Conservation (phyloP, 1,140 invertebrate species). For the Sycophila sp. region DNA sequence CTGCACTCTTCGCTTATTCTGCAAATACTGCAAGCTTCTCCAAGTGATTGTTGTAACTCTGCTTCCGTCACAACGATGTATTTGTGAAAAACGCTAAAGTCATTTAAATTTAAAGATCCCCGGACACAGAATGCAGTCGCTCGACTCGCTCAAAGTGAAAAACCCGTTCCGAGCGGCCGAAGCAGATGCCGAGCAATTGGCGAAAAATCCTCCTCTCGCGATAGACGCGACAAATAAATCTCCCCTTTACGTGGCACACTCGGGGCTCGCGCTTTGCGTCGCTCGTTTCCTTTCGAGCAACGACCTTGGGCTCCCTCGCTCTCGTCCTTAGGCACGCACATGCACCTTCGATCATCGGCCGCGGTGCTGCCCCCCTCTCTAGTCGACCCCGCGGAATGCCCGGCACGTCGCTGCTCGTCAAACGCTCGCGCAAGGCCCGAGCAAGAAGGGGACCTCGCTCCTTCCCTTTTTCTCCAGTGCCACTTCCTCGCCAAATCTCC, state of each 20-base stretch:
- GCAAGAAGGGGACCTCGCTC: not conserved
- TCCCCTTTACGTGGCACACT: not conserved
- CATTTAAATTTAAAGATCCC: no score
- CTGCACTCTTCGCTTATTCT: no score
- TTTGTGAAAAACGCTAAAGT: no score
- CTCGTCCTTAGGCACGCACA: conserved; percentile 15
- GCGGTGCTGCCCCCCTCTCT: not conserved
- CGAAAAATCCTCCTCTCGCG: not conserved
- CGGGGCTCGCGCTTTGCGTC: not conserved
- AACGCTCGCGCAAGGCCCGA: not conserved
- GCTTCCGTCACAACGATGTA: no score
- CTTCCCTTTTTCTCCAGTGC: not conserved
- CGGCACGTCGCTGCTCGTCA: conserved; percentile 28
- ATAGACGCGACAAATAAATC: not conserved
- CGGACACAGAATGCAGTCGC: no score
- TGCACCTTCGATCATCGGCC: not conserved
- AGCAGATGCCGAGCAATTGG: no score
- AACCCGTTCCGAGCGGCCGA: no score
- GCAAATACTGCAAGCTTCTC: no score
- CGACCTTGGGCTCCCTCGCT: conserved; percentile 17
- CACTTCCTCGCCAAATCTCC: not conserved
- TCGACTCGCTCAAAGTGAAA: no score
- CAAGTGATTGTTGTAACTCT: no score
- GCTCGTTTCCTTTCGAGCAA: not conserved
- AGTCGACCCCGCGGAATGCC: conserved; percentile 17